Evolutionary conservation across 2,888 invertebrate genomes (phyloP).

Genomic region (Melangyna quadrimaculata): DNA sequence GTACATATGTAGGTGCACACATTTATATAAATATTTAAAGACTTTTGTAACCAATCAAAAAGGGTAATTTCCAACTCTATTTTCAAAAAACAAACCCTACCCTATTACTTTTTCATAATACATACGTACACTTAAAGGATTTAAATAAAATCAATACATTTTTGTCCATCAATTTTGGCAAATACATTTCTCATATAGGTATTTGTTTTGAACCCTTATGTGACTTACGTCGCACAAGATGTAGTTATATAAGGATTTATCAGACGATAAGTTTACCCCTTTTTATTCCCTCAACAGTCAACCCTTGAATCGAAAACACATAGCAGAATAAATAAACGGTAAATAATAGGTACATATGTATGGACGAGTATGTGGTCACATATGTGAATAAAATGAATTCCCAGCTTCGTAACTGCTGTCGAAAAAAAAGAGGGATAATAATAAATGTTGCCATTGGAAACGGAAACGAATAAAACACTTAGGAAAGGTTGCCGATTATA

Average conservation of each 20-base stretch:
- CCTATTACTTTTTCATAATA: too few relatives aligned
- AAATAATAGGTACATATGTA: too few relatives aligned
- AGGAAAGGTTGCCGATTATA: conserved; percentile 21
- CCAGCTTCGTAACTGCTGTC: not conserved
- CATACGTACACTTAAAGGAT: not conserved
- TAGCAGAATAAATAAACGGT: conserved; percentile 23
- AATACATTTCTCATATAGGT: not conserved
- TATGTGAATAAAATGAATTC: conserved; percentile 56
- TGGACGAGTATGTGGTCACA: conserved; percentile 48
- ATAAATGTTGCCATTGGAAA: not conserved
- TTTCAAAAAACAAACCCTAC: not conserved
- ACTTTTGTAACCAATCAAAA: not conserved
- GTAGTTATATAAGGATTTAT: not conserved
- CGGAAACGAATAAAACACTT: conserved; percentile 4
- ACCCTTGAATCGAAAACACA: conserved; percentile 33
- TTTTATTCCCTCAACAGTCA: conserved; percentile 51
- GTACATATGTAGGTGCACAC: too few relatives aligned
- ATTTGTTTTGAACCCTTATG: not conserved
- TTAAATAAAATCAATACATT: not conserved
- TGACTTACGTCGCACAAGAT: not conserved
- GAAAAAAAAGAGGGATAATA: not conserved
- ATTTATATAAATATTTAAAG: not conserved
- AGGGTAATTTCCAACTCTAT: not conserved
- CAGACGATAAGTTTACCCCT: conserved; percentile 44
- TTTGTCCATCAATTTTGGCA: not conserved